These are phyloP conservation scores for Perca schrenkii DNA, from an alignment of 2,113 vertebrate species.

Conservation along the genomic window DNA sequence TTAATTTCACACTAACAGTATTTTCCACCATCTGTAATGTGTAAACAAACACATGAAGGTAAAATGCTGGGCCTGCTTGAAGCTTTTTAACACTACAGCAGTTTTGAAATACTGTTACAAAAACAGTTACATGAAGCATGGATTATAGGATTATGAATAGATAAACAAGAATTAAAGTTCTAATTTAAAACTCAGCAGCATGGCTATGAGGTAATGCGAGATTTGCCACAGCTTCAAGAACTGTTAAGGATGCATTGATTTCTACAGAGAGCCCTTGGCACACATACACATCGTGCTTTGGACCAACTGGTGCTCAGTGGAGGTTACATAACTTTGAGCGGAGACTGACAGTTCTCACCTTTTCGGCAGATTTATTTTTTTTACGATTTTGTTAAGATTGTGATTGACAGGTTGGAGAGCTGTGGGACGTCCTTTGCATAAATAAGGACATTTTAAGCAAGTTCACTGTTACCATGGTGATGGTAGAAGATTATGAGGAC, in stretches of 20 bases:
- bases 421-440: conserved; percentile 59
- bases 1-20: conserved; percentile 16
- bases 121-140: neutral
- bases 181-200: neutral
- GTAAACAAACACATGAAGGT: conserved; percentile 6
- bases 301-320: conserved; percentile 3
- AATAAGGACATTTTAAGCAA: conserved; percentile 60
- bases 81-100: neutral
- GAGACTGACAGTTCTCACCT: conserved; percentile 38
- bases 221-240: conserved; percentile 11
- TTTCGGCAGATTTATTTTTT: conserved; percentile 20
- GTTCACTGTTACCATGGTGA: conserved; percentile 72
- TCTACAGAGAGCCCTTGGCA: conserved; percentile 6
- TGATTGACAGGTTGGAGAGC: conserved; percentile 58
- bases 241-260: neutral
- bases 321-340: conserved; percentile 22
- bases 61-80: neutral
- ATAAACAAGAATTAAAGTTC: neutral
- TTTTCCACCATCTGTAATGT: conserved; percentile 5
- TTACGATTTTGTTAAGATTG: conserved; percentile 19
- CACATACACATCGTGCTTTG: neutral
- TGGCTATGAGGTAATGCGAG: neutral
- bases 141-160: conserved; percentile 6
- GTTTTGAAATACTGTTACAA: neutral
- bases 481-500: conserved; percentile 46